Conservation (phyloP, 2,888 invertebrate species). For the Perithous albicinctus region DNA sequence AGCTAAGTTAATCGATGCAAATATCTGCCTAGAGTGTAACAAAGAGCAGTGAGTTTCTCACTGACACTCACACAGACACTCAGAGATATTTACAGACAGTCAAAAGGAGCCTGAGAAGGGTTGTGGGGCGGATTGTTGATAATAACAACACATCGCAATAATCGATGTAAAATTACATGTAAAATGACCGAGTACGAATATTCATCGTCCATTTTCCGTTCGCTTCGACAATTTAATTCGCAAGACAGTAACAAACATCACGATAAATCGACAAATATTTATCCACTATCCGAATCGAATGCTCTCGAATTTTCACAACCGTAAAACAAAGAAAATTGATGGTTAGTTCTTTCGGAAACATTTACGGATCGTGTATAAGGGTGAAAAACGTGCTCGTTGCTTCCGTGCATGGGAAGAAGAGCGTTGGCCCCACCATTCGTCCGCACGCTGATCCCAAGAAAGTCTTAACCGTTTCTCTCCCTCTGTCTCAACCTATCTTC, state of each 20-base stretch:
- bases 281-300: background rate
- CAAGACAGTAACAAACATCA: background rate
- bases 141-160: background rate
- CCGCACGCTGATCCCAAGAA: slow-evolving; percentile 29
- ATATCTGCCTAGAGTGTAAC: too few relatives aligned
- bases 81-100: too few relatives aligned
- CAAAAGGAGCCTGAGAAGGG: too few relatives aligned
- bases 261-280: background rate
- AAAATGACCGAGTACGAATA: background rate
- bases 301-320: background rate
- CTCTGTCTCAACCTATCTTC: slow-evolving; percentile 7
- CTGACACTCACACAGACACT: too few relatives aligned
- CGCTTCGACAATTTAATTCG: background rate
- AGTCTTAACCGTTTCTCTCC: slow-evolving; percentile 34
- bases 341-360: slow-evolving; percentile 9
- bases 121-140: too few relatives aligned
- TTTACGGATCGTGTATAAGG: slow-evolving; percentile 21
- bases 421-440: slow-evolving; percentile 28
- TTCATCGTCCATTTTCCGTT: background rate
- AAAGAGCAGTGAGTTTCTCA: too few relatives aligned
- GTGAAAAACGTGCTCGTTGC: slow-evolving; percentile 6
- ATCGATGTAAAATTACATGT: background rate
- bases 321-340: slow-evolving; percentile 1
- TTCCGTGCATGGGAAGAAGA: background rate
- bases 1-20: too few relatives aligned